Evolutionary conservation across 1,140 invertebrate genomes (phyloP), one percentile per base, ranked within the genome.

Genomic region (Ceratina japonica): DNA sequence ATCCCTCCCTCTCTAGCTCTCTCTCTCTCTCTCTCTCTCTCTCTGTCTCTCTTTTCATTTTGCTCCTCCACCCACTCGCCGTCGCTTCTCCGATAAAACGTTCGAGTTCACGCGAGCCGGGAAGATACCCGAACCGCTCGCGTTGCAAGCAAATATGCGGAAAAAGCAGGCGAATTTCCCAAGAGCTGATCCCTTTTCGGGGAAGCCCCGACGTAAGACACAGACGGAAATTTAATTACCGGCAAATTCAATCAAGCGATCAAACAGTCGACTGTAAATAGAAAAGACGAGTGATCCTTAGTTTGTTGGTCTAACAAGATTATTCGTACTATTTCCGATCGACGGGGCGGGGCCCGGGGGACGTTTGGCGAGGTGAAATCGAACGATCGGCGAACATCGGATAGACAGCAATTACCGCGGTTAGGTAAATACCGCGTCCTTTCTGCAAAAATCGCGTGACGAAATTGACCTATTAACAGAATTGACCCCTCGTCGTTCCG

Each of bases 391-490:
- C 2, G 5, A 22, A 56, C 37, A 72, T 59, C 27, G 31, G 79
- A 84, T 73, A 63, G 59, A 18, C 73, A 22, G 72, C 56, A 70
- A 86, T 82, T 85, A 31, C 10, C 52, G 18, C 49, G 49, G 51
- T 37, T 72, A 82, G 75, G 52, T 72, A 85, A 85, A 79, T 82
- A 82, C 63, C 44, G 16, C 27, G 62, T 37, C 69, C 63, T 74
- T 75, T 24, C 16, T 16, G 49, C 0, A 75, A 84, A 84, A 82
- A 75, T 84, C 51, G 58, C 66, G 66, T 54, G 58, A 75, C 62
- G 63, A 58, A 79, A 68, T 86, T 86, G 71, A 84, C 64, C 66
- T 54, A 73, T 82, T 82, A 84, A 84, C 71, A 18, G 52, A 24
- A 20, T 22, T 85, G 83, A 86, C 83, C 80, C 51, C 61, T 56